A percentile compares a stretch with the other conserved stretches of the same genome.
These are phyloP conservation scores for Moxostoma hubbsi DNA, from an alignment of 2,797 vertebrate genomes.

Conservation along the genomic window DNA sequence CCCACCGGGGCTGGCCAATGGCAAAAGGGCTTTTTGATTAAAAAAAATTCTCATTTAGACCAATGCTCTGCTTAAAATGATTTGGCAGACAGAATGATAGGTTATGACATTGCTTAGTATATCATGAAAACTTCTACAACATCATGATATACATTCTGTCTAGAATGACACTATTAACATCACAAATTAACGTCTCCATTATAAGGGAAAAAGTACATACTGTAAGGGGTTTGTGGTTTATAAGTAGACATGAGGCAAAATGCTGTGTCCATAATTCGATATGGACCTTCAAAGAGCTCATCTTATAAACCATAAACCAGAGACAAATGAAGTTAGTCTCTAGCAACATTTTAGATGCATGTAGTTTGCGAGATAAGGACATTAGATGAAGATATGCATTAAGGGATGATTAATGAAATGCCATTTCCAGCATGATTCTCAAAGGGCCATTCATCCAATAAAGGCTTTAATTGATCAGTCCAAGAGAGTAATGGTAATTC, in stretches of 20 bases:
- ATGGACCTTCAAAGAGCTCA: slow-evolving; percentile 24
- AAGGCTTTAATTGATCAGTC: slow-evolving; percentile 7
- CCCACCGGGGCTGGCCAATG: background rate
- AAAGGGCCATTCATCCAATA: slow-evolving; percentile 17
- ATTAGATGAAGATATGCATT: slow-evolving; percentile 20
- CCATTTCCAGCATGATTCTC: background rate
- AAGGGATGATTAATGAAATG: slow-evolving; percentile 13
- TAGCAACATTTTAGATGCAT: background rate
- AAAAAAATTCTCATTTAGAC: slow-evolving; percentile 11
- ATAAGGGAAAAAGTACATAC: slow-evolving; percentile 7
- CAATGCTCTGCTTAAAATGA: slow-evolving; percentile 23
- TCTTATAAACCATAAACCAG: slow-evolving; percentile 24
- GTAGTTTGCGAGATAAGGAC: slow-evolving; percentile 11
- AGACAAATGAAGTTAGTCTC: background rate
- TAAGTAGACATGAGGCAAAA: background rate
- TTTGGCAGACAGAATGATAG: background rate
- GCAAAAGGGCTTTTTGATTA: slow-evolving; percentile 23
- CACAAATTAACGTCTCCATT: background rate
- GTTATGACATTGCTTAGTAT: background rate
- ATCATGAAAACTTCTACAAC: background rate
- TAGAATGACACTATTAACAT: background rate
- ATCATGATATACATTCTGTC: background rate
- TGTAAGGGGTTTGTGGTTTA: background rate
- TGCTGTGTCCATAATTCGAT: slow-evolving; percentile 19
- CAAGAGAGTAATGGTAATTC: slow-evolving; percentile 6